phyloP scores from a whole-genome alignment of 2,797 vertebrate species.

The Smutsia gigantea region DNA sequence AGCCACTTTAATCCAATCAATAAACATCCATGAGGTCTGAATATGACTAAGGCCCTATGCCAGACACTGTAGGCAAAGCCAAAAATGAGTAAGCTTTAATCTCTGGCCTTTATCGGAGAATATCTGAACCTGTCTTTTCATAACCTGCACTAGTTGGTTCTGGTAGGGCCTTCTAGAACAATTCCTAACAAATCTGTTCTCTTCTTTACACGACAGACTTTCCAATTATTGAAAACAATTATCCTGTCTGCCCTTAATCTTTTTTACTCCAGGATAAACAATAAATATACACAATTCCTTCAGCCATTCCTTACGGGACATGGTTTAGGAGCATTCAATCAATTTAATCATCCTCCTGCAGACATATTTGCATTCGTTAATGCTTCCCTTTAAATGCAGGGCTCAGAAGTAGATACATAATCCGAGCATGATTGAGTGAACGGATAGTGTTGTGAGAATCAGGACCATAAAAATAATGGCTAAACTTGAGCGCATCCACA shows the following conservation, averaged over 20 bases:
- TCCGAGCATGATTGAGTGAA: conserved; percentile 4
- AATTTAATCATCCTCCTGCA: conserved; percentile 68
- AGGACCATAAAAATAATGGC: conserved; percentile 19
- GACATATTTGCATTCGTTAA: conserved; percentile 45
- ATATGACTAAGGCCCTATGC: neutral
- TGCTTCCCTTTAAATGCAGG: conserved; percentile 67
- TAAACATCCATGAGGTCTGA: conserved; percentile 31
- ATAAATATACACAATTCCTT: conserved; percentile 74
- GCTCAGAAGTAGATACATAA: conserved; percentile 62
- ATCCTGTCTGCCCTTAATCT: conserved; percentile 51
- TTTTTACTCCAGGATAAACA: conserved; percentile 75
- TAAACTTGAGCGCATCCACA: neutral
- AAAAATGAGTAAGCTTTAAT: neutral
- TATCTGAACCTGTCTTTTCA: neutral
- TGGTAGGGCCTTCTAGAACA: conserved; percentile 60
- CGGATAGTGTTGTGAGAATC: conserved; percentile 5
- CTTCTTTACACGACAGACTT: conserved; percentile 70
- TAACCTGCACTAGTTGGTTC: conserved; percentile 35
- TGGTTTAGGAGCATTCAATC: conserved; percentile 66
- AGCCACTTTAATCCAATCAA: conserved; percentile 36
- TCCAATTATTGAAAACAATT: conserved; percentile 78
- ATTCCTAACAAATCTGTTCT: conserved; percentile 65
- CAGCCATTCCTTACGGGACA: conserved; percentile 46
- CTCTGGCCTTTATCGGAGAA: conserved; percentile 17
- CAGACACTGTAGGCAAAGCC: neutral